These are phyloP conservation scores for Larimichthys polyactis DNA, from an alignment of 2,113 vertebrate genomes.

Conservation along the genomic window DNA sequence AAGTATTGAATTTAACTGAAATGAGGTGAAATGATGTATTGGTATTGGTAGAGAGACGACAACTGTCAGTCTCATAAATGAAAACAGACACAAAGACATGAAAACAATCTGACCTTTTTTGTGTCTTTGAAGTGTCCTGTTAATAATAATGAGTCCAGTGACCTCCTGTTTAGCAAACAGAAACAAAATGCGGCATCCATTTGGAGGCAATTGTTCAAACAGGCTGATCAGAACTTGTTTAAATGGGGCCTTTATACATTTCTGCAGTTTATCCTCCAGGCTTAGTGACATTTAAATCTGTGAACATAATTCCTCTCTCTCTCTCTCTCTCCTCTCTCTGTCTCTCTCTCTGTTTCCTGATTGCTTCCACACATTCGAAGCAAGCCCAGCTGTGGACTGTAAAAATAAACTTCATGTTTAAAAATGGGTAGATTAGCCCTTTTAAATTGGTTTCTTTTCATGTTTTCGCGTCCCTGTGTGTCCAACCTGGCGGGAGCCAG, in stretches of 20 bases:
- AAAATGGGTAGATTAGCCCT: constrained; percentile 78
- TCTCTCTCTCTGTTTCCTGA: constrained; percentile 59
- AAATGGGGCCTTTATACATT: constrained; percentile 54
- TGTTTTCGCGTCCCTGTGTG: constrained; percentile 69
- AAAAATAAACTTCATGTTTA: constrained; percentile 81
- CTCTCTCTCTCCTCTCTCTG: constrained; percentile 1
- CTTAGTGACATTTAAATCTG: constrained; percentile 62
- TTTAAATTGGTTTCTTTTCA: constrained; percentile 80
- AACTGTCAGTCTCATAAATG: constrained; percentile 38
- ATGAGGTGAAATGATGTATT: too few relatives aligned
- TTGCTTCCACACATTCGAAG: constrained; percentile 74
- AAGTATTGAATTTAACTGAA: too few relatives aligned
- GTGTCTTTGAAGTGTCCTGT: constrained; percentile 70
- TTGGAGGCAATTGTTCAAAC: constrained; percentile 58
- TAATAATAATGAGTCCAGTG: constrained; percentile 46
- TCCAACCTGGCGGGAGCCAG: constrained; percentile 59
- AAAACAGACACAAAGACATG: constrained; percentile 58
- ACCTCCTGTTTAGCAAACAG: constrained; percentile 57
- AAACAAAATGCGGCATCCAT: constrained; percentile 59
- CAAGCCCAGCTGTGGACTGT: constrained; percentile 81
- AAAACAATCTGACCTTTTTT: constrained; percentile 29
- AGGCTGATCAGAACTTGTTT: constrained; percentile 44
- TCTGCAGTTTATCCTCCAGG: constrained; percentile 61
- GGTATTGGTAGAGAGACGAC: constrained; percentile 31
- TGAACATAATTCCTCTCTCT: constrained; percentile 61